phyloP scores from a whole-genome alignment of 2,797 vertebrate species.

The Crenichthys baileyi region DNA sequence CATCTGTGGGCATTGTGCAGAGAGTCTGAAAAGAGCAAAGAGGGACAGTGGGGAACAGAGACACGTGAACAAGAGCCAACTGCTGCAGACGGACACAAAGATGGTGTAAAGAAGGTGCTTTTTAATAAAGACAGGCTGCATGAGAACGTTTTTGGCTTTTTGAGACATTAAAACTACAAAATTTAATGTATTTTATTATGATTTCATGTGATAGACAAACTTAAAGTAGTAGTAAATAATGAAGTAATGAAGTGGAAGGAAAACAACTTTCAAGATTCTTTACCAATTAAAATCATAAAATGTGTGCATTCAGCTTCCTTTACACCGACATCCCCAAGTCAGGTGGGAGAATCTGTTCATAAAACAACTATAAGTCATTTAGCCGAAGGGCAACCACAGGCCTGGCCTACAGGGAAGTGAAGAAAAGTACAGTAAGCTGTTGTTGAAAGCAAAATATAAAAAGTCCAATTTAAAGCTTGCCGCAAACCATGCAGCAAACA shows the following conservation, averaged over 20 bases:
- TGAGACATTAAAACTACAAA: neutral
- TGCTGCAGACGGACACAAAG: neutral
- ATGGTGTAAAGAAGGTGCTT: neutral
- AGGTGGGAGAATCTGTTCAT: too few species aligned
- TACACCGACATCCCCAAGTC: too few species aligned
- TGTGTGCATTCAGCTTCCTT: too few species aligned
- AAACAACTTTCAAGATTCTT: neutral
- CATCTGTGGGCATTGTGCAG: conserved; percentile 16
- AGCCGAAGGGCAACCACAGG: too few species aligned
- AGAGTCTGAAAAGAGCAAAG: conserved; percentile 17
- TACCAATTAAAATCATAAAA: too few species aligned
- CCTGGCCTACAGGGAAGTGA: too few species aligned
- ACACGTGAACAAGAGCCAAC: neutral
- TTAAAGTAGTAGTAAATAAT: neutral
- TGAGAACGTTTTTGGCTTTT: neutral
- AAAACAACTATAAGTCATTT: too few species aligned
- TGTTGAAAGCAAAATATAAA: conserved; percentile 17
- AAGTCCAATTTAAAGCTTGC: neutral
- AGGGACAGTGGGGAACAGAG: conserved; percentile 9
- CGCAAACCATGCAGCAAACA: neutral
- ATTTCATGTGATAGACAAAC: neutral
- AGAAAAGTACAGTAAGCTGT: neutral
- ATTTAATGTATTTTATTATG: neutral
- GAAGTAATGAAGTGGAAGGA: neutral
- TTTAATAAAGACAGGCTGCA: neutral